These are phyloP conservation scores for Bostrychus sinensis DNA, from an alignment of 2,113 vertebrate genomes.

Conservation along the genomic window DNA sequence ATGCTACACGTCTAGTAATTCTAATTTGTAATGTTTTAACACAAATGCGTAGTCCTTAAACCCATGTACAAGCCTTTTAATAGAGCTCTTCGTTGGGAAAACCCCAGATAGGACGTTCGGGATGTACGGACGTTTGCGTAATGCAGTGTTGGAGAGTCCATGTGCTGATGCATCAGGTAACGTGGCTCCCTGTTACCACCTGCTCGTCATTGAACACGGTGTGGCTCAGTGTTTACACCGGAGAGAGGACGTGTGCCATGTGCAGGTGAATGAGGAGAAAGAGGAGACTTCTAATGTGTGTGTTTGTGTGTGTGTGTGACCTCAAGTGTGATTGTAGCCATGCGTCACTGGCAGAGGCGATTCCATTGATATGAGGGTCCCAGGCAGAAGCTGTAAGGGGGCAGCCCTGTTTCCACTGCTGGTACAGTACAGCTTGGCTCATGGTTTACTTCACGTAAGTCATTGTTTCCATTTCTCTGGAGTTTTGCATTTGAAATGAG, in stretches of 20 bases:
- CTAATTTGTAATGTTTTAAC: neutral
- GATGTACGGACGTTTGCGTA: neutral
- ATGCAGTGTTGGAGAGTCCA: conserved; percentile 1
- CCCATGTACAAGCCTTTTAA: neutral
- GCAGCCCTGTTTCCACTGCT: too few species aligned
- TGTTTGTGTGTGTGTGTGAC: neutral
- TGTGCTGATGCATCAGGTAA: conserved; percentile 1
- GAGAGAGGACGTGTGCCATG: neutral
- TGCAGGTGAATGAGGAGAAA: neutral
- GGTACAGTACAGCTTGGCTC: too few species aligned
- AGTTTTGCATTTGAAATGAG: too few species aligned
- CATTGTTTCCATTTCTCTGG: too few species aligned
- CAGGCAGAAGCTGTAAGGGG: too few species aligned
- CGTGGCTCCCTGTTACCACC: neutral
- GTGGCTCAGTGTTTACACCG: neutral
- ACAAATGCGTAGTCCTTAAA: neutral
- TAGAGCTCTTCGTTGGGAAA: neutral
- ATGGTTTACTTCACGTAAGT: too few species aligned
- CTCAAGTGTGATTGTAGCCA: neutral
- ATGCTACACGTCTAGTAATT: conserved; percentile 10
- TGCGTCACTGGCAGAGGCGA: neutral
- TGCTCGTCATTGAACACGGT: neutral
- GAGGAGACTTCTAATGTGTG: neutral
- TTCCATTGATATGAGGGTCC: neutral
- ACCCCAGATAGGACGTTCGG: neutral